A percentile compares a stretch with the other conserved stretches of the same genome.
Conservation (phyloP, 2,113 vertebrate species). For the Sakesphorus luctuosus region DNA sequence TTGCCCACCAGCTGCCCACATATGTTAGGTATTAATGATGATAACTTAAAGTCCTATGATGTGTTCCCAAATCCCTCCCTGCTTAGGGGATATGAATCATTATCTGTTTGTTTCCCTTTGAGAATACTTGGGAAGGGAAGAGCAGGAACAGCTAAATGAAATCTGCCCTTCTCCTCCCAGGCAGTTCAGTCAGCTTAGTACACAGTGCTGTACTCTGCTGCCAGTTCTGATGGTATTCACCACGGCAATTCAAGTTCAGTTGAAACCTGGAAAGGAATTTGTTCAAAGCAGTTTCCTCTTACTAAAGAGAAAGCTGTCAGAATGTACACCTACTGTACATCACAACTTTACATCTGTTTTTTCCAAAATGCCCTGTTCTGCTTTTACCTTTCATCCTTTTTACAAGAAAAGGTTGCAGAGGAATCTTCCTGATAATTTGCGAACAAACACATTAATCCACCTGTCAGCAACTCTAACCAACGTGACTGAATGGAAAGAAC, state of each 20-base stretch:
- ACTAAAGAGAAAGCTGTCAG: neutral
- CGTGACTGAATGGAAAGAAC: neutral
- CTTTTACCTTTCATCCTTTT: neutral
- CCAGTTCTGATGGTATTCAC: neutral
- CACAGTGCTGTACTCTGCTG: neutral
- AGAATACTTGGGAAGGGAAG: neutral
- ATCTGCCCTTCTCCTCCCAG: neutral
- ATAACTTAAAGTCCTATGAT: neutral
- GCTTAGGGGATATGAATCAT: neutral
- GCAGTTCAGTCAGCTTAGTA: neutral
- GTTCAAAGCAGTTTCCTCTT: neutral
- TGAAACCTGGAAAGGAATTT: neutral
- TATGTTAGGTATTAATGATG: rapidly evolving
- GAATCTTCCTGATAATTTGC: neutral
- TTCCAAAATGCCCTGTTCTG: neutral
- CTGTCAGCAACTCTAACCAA: neutral
- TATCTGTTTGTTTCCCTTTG: neutral
- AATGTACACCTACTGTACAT: neutral
- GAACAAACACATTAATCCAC: neutral
- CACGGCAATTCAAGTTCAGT: neutral
- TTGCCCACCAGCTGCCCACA: neutral
- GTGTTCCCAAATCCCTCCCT: neutral
- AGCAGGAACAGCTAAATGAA: neutral
- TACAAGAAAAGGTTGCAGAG: neutral
- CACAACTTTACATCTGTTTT: neutral